phyloP scores from a whole-genome alignment of 2,113 vertebrate genomes.

The Helogale parvula region DNA sequence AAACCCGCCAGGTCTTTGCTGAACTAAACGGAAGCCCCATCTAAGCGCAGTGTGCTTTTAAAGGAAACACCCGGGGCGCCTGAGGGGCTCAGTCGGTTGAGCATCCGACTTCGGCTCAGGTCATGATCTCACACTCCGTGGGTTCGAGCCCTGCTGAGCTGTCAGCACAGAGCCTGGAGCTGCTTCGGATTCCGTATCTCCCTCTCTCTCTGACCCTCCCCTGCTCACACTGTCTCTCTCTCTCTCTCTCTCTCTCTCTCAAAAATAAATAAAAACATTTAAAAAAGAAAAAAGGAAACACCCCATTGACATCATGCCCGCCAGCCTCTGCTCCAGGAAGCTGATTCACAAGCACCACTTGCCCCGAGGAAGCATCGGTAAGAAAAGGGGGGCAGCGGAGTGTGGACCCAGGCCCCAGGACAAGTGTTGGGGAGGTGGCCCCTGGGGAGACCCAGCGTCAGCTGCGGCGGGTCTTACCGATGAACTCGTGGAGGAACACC shows the following conservation, averaged over 20 bases:
- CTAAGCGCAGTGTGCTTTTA: accelerated
- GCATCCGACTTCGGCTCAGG: too few species aligned
- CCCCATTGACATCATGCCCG: accelerated
- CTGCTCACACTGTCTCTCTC: too few species aligned
- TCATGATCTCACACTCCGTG: too few species aligned
- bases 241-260: too few species aligned
- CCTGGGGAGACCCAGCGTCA: accelerated
- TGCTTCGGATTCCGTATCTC: too few species aligned
- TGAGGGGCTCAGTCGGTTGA: too few species aligned
- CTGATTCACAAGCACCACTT: accelerated
- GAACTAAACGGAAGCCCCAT: background rate
- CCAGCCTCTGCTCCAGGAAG: background rate
- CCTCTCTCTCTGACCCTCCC: too few species aligned
- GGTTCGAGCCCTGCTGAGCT: too few species aligned
- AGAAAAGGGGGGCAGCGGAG: accelerated
- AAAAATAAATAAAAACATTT: too few species aligned
- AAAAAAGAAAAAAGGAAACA: too few species aligned
- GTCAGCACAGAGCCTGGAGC: too few species aligned
- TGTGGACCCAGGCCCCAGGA: accelerated
- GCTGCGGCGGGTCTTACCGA: constrained; percentile 87
- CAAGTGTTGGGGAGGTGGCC: accelerated
- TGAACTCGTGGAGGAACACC: constrained; percentile 97
- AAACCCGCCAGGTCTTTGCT: accelerated
- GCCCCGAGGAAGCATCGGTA: accelerated
- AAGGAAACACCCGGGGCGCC: background rate